Evolutionary conservation across 2,113 vertebrate genomes (phyloP), one percentile per base, ranked within the genome.

Genomic region (Formicarius rufipectus): DNA sequence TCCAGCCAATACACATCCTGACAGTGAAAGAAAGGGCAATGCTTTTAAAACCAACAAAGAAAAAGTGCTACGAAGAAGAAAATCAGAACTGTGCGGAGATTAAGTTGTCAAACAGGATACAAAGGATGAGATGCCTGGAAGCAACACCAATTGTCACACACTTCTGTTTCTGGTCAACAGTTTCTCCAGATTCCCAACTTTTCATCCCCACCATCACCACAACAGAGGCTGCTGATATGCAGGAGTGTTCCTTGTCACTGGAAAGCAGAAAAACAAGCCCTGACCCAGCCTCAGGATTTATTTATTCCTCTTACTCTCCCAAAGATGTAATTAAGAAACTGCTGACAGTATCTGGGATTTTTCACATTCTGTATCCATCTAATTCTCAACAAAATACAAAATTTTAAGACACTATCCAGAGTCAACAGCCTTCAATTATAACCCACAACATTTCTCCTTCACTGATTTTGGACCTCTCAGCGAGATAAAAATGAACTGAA

Each of bases 201-300:
- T 91, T 47, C n/a, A 87, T 7, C 25, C 37, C 35, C n/a, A 66
- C 2, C 59, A 77, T 39, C 33, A 60, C 42, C 40, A 76, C 45
- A 73, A 64, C 44, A 71, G 33, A 58, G 12, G 30, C 27, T 89
- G 58, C 40, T 78, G 69, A 52, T 25, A 45, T 10, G 28, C 28
- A 77, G 63, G 37, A 87, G 59, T 2, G 7, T 18, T 94, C 40
- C 58, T 56, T 49, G 50, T 35, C 58, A 75, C 77, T 82, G 58
- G 17, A 87, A 79, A 82, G 77, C 42, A 92, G 66, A 82, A 87
- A 94, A 95, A 39, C 35, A 95, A 89, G 81, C 55, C 56, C 6
- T 89, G 47, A 62, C 30, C 72, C 78, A 68, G 47, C 10, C 49
- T 69, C 58, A 50, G 24, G 24, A 71, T 71, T 90, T 55, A 73